phyloP scores from a whole-genome alignment of 1,140 invertebrate genomes.

The Lucilia sericata region DNA sequence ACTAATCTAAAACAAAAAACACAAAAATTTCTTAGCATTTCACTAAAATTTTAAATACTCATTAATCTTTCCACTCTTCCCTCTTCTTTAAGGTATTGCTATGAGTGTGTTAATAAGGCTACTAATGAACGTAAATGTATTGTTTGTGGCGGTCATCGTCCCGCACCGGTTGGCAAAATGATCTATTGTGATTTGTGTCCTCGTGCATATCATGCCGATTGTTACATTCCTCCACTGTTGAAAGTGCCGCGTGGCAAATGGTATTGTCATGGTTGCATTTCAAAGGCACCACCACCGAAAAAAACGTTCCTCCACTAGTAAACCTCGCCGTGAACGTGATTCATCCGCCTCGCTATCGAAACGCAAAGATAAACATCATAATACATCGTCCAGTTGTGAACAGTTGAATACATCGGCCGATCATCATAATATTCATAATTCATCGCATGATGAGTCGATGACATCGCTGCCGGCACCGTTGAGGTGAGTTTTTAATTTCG shows the following conservation, averaged over 20 bases:
- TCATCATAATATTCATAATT: constrained; percentile 59
- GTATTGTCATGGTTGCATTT: constrained; percentile 86
- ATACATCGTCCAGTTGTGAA: constrained; percentile 49
- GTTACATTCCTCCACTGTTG: constrained; percentile 86
- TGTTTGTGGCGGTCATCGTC: constrained; percentile 84
- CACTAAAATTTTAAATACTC: not conserved
- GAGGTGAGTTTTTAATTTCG: constrained; percentile 55
- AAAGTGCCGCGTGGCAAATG: constrained; percentile 90
- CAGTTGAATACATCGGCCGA: constrained; percentile 49
- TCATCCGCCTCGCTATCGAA: constrained; percentile 57
- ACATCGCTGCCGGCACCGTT: constrained; percentile 64
- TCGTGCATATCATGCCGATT: constrained; percentile 91
- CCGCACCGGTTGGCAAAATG: constrained; percentile 75
- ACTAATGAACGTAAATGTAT: constrained; percentile 88
- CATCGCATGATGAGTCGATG: constrained; percentile 68
- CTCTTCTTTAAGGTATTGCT: constrained; percentile 81
- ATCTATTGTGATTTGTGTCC: constrained; percentile 90
- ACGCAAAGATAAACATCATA: constrained; percentile 55
- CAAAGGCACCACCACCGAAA: constrained; percentile 78
- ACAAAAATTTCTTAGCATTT: not conserved
- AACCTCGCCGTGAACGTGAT: constrained; percentile 59
- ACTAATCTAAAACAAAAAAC: constrained; percentile 15
- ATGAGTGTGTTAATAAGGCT: constrained; percentile 96
- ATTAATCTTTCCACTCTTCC: not conserved
- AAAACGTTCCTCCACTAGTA: constrained; percentile 68